Conservation (phyloP, 2,113 vertebrate species). For the Vireo altiloquus region DNA sequence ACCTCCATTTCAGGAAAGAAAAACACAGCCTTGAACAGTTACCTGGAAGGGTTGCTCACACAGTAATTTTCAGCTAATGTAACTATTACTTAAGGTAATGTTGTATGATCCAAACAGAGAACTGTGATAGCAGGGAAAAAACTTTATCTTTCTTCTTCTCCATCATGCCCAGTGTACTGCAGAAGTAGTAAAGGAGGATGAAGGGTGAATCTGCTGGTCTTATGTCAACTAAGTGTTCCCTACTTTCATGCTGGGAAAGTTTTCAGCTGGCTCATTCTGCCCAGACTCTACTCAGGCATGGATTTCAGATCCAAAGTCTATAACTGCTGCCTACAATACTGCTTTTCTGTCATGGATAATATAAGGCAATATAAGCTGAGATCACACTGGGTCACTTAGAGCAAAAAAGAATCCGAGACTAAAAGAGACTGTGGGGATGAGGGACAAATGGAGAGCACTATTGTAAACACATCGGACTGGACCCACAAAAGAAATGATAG, state of each 20-base stretch:
- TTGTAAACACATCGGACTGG: not conserved
- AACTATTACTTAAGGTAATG: not conserved
- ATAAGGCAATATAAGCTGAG: not conserved
- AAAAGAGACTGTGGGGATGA: not conserved
- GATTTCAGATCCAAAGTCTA: not conserved
- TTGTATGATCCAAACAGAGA: not conserved
- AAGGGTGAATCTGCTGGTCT: not conserved
- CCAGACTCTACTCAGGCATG: not conserved
- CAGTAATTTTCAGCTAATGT: not conserved
- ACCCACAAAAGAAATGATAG: not conserved
- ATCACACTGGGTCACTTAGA: not conserved
- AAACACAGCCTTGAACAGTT: not conserved
- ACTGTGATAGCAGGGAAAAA: not conserved
- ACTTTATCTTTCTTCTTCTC: not conserved
- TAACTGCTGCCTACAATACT: constrained; percentile 10
- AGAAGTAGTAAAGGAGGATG: not conserved
- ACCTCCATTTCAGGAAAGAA: not conserved
- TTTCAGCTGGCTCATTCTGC: not conserved
- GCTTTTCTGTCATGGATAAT: constrained; percentile 19
- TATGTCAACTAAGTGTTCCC: not conserved
- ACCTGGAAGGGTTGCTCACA: not conserved
- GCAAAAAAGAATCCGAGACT: not conserved
- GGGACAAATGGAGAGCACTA: not conserved
- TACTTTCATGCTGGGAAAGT: not conserved
- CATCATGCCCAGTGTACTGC: not conserved